Conservation (phyloP, 2,113 vertebrate genomes). For the Patagioenas fasciata region DNA sequence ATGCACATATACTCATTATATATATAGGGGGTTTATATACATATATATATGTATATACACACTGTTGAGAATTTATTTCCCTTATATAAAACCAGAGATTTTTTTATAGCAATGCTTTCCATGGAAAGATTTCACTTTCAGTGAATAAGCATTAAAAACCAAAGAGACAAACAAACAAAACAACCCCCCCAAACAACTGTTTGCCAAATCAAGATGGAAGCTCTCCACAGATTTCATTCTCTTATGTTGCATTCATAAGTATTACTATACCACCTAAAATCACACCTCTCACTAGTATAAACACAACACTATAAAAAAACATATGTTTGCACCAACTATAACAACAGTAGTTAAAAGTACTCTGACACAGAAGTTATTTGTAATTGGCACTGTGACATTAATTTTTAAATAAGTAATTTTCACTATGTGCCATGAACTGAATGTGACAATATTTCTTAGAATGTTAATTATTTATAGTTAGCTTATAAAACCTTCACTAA, state of each 20-base stretch:
- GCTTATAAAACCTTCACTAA: background rate
- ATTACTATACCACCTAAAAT: constrained; percentile 8
- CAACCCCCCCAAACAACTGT: background rate
- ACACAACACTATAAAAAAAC: background rate
- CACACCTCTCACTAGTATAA: background rate
- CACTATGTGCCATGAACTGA: background rate
- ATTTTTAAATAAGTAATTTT: background rate
- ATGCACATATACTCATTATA: too few relatives aligned
- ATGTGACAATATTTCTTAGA: background rate
- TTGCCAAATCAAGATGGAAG: background rate
- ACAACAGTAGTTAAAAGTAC: background rate
- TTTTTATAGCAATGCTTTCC: background rate
- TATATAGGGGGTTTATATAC: too few relatives aligned
- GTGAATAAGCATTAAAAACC: background rate
- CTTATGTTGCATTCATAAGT: background rate
- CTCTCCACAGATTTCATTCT: background rate
- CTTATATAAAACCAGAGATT: background rate
- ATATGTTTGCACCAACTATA: background rate
- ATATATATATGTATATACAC: background rate
- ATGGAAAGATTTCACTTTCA: background rate
- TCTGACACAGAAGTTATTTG: background rate
- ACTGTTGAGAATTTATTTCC: background rate
- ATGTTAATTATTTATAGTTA: background rate
- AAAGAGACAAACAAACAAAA: background rate
- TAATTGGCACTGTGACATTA: background rate